phyloP scores from a whole-genome alignment of 53 echinoderm and acorn worm genomes.

The Luidia sarsii region DNA sequence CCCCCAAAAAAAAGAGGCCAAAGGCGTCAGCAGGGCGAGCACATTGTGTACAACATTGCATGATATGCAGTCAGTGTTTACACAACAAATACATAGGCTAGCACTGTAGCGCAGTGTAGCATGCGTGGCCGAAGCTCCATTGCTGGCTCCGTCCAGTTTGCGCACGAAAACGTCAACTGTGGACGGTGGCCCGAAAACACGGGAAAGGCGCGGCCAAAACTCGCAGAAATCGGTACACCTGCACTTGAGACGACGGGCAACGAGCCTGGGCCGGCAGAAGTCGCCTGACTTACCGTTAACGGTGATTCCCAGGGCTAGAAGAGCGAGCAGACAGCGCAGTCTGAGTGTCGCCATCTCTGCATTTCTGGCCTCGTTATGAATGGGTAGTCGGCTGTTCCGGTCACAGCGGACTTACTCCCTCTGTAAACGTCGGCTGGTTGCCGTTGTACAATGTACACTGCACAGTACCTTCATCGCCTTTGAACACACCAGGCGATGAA shows the following conservation, averaged over 20 bases:
- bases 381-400: slow-evolving; percentile 27
- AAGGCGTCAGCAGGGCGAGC: too few species aligned
- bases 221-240: background rate
- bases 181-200: background rate
- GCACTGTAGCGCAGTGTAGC: too few species aligned
- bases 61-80: too few species aligned
- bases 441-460: too few species aligned
- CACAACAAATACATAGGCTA: too few species aligned
- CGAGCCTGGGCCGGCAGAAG: background rate
- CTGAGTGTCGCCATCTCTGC: slow-evolving; percentile 71
- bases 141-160: too few species aligned
- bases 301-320: slow-evolving; percentile 55
- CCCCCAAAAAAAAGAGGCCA: too few species aligned
- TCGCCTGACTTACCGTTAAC: slow-evolving; percentile 59
- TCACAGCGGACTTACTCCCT: slow-evolving; percentile 48
- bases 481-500: too few species aligned
- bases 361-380: slow-evolving; percentile 51
- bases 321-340: slow-evolving; percentile 50
- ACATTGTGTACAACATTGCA: too few species aligned
- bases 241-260: background rate
- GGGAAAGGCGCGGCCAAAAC: background rate
- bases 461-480: too few species aligned
- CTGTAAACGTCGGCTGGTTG: too few species aligned
- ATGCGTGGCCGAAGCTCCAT: too few species aligned
- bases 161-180: background rate